A percentile compares a stretch with the other conserved stretches of the same genome.
phyloP scores from a whole-genome alignment of 35 echinoderm and acorn worm species.

The Amphiura filiformis region DNA sequence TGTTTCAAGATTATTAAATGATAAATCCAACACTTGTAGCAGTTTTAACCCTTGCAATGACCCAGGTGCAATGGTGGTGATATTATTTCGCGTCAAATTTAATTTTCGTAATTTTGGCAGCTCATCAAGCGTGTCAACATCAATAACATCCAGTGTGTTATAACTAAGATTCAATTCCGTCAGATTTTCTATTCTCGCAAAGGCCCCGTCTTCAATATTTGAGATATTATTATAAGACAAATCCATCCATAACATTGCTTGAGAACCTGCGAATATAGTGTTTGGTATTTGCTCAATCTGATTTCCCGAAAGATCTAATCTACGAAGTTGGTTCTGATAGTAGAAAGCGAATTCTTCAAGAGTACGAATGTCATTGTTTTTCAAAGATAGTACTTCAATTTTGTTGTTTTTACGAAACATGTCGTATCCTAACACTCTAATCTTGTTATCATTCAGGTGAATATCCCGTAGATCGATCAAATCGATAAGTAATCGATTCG shows the following conservation, averaged over 20 bases:
- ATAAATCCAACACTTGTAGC: constrained; percentile 23
- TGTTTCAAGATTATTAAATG: constrained; percentile 13
- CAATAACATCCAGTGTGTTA: constrained; percentile 27
- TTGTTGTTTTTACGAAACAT: constrained; percentile 32
- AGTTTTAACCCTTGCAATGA: constrained; percentile 14
- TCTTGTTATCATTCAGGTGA: constrained; percentile 25
- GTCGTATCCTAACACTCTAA: background rate
- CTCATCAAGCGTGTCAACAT: constrained; percentile 18
- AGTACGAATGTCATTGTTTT: constrained; percentile 25
- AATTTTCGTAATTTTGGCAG: constrained; percentile 32
- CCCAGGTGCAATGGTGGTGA: constrained; percentile 13
- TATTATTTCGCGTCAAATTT: constrained; percentile 32
- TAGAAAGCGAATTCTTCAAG: constrained; percentile 21
- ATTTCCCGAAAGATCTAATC: constrained; percentile 46
- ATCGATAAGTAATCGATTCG: background rate
- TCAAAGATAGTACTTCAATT: constrained; percentile 20
- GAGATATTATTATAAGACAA: constrained; percentile 21
- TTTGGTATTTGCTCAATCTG: background rate
- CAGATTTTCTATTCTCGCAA: constrained; percentile 20
- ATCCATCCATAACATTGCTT: constrained; percentile 18
- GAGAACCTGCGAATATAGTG: background rate
- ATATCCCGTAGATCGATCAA: constrained; percentile 12
- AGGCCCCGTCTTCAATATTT: background rate
- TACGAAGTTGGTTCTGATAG: constrained; percentile 8
- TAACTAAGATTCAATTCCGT: background rate